phyloP scores from a whole-genome alignment of 2,797 vertebrate genomes.

The Tapera naevia region DNA sequence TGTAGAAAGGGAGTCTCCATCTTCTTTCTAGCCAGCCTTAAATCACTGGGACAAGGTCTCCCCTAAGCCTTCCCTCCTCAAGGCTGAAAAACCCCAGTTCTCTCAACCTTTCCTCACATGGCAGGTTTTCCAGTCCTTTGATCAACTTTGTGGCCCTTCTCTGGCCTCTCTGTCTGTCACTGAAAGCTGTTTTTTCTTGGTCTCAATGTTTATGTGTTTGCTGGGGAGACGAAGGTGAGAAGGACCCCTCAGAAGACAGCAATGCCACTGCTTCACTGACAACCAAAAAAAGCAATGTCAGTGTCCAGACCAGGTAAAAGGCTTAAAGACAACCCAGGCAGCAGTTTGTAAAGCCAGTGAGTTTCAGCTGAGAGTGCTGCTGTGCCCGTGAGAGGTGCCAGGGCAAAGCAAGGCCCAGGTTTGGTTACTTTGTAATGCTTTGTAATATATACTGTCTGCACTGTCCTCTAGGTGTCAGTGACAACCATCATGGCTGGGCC shows the following conservation, averaged over 20 bases:
- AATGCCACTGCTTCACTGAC: background rate
- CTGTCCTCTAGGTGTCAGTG: constrained; percentile 66
- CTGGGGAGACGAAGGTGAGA: background rate
- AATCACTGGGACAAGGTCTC: too few relatives aligned
- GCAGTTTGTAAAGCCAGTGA: background rate
- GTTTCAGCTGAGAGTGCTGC: background rate
- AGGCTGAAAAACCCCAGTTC: too few relatives aligned
- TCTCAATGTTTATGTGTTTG: background rate
- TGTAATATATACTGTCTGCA: background rate
- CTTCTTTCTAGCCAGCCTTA: too few relatives aligned
- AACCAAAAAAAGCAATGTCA: background rate
- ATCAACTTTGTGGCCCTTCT: too few relatives aligned
- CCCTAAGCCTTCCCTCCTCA: too few relatives aligned
- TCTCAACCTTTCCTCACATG: too few relatives aligned
- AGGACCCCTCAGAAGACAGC: background rate
- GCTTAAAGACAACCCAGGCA: background rate
- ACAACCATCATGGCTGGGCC: background rate
- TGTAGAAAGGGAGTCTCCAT: too few relatives aligned
- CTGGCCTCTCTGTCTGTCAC: too few relatives aligned
- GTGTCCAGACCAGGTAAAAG: background rate
- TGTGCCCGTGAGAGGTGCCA: rapidly evolving
- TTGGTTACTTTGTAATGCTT: background rate
- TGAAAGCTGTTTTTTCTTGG: rapidly evolving
- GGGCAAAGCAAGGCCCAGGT: background rate
- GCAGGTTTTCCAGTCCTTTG: too few relatives aligned